These are phyloP conservation scores for Taxidea taxus DNA, from an alignment of 2,113 vertebrate species.

Conservation along the genomic window DNA sequence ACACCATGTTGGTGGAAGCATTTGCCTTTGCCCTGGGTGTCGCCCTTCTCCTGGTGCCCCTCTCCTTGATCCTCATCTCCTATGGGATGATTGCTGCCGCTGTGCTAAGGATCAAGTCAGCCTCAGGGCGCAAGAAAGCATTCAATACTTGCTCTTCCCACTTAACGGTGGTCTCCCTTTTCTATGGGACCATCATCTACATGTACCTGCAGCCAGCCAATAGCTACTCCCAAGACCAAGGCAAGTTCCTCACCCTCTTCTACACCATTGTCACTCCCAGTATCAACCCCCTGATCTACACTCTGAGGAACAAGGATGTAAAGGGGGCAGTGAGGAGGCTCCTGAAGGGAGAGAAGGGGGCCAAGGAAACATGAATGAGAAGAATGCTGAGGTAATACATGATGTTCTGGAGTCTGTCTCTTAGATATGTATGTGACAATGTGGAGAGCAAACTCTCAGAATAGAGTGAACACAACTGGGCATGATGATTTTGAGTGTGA, in stretches of 20 bases:
- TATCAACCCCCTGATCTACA: constrained; percentile 63
- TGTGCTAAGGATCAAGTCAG: constrained; percentile 37
- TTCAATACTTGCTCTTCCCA: constrained; percentile 63
- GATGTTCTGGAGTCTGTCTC: not conserved
- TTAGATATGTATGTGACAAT: not conserved
- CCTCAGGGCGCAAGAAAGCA: constrained; percentile 8
- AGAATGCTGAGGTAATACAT: not conserved
- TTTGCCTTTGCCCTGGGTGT: constrained; percentile 38
- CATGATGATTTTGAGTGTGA: not conserved
- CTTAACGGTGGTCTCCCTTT: constrained; percentile 47
- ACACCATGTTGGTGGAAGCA: constrained; percentile 20
- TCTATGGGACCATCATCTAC: constrained; percentile 63
- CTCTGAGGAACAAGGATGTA: constrained; percentile 57
- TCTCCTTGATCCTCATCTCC: constrained; percentile 37
- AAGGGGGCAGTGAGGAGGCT: constrained; percentile 9
- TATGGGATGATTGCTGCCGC: not conserved
- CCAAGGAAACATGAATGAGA: not conserved
- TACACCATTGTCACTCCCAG: constrained; percentile 58
- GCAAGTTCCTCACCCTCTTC: constrained; percentile 67
- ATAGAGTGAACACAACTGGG: not conserved
- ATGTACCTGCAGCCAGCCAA: constrained; percentile 64
- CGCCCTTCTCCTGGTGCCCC: constrained; percentile 31
- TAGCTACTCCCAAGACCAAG: constrained; percentile 54
- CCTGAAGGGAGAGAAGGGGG: not conserved
- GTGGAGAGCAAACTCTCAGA: not conserved